Percentiles rank a stretch among this genome's conserved stretches.
These are phyloP conservation scores for Coccyzus lansbergi DNA, from an alignment of 2,797 vertebrate species.

Conservation along the genomic window DNA sequence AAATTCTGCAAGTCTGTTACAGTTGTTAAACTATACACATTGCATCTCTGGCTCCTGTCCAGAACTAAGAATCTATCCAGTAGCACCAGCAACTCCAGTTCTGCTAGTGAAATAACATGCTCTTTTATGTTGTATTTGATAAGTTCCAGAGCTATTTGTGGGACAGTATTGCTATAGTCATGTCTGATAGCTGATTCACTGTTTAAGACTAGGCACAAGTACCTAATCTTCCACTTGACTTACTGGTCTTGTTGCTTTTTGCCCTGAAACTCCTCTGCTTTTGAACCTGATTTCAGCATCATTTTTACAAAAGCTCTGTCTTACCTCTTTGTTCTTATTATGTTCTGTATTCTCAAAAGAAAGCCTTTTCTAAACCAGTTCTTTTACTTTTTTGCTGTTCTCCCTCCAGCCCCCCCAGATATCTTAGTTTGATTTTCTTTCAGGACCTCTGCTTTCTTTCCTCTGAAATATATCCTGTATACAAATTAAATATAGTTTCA, in stretches of 20 bases:
- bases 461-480: background rate
- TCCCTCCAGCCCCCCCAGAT: background rate
- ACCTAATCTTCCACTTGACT: background rate
- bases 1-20: background rate
- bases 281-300: background rate
- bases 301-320: background rate
- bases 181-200: background rate
- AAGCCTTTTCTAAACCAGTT: background rate
- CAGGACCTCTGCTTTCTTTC: background rate
- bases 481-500: background rate
- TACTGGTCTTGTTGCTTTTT: background rate
- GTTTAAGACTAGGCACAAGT: background rate
- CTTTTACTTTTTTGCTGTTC: background rate
- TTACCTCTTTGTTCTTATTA: background rate
- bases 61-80: too few relatives aligned
- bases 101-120: background rate
- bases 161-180: background rate
- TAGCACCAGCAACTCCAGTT: background rate
- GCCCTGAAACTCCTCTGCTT: background rate
- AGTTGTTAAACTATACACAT: rapidly evolving
- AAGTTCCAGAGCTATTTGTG: background rate
- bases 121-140: background rate
- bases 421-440: background rate
- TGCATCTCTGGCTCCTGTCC: rapidly evolving
- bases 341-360: background rate